Base-by-base conservation (phyloP, 1,140 invertebrate genomes). In the Cyclina sinensis region DNA sequence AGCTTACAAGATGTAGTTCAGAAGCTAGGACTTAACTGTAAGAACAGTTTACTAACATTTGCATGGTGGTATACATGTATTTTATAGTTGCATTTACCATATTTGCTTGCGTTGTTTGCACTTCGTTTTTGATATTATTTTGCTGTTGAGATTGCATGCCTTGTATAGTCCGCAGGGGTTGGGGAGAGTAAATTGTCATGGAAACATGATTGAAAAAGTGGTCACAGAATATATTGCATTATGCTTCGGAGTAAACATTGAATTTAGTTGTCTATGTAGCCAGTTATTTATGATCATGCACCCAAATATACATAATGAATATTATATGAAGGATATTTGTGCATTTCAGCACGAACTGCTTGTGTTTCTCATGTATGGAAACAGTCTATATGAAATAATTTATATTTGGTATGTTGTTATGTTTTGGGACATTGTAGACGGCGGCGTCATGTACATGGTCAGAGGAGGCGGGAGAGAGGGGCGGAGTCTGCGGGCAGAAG, bases 381-480 rank as follows among this genome's bases (percentile, higher is more conserved):
- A 62, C 24, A 24, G n/a, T 62, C 9, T 54, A n/a, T 54, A 54
- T 54, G 27, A 24, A 62, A 24, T 62, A 7, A 14, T 43, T 43
- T 62, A 62, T 70, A 70, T 70, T 32, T n/a, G 65, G 70, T 54
- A 82, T 88, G 54, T 48, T 46, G 73, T 43, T 57, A 74, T 74
- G 39, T 68, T 74, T 86, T 68, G 82, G 88, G 89, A 35, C 68
- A 85, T 86, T 90, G 68, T 90, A 92, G 91, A 80, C 78, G 88
- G 73, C 80, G 90, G 32, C 85, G 88, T 54, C 81, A 88, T 74
- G 70, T 73, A 57, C 79, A 89, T 86, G 57, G 79, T 87, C 57
- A 86, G 74, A 57, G 89, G 80, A 57, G 73, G 89, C 35, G 86
- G 70, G 59, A 87, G 62, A n/a, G 73, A 85, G 81, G 81, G 54